A percentile compares a stretch with the other conserved stretches of the same genome.
Evolutionary conservation across 2,888 invertebrate species (phyloP).

Genomic region (Cheilosia vulpina): DNA sequence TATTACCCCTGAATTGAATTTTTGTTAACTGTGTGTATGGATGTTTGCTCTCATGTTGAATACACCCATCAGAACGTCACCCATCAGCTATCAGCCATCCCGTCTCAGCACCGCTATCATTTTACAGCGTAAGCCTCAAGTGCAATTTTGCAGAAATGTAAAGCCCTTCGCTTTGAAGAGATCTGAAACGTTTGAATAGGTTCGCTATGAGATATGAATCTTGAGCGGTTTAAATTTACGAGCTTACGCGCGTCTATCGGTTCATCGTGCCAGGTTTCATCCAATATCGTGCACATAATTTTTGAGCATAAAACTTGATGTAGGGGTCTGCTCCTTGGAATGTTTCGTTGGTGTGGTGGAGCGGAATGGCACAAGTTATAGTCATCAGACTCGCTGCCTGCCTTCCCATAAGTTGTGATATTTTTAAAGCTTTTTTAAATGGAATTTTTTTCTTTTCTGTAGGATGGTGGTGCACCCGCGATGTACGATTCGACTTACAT

Average conservation of each 20-base stretch:
- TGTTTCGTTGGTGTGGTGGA: too few relatives aligned
- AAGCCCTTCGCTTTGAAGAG: constrained; percentile 1
- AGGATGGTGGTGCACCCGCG: background rate
- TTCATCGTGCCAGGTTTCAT: constrained; percentile 21
- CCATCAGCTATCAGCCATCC: too few relatives aligned
- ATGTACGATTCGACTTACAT: constrained; percentile 25
- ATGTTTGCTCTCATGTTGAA: background rate
- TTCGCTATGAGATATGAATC: constrained; percentile 67
- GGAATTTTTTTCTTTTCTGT: background rate
- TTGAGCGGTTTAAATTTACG: constrained; percentile 48
- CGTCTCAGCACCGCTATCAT: constrained; percentile 14
- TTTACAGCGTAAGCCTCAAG: constrained; percentile 20
- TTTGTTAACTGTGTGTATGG: background rate
- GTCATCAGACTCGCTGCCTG: constrained; percentile 20
- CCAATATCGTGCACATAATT: too few relatives aligned
- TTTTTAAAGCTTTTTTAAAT: constrained; percentile 57
- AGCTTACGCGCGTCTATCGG: constrained; percentile 49
- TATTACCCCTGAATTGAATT: constrained; percentile 35
- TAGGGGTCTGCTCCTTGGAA: too few relatives aligned
- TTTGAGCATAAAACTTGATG: too few relatives aligned
- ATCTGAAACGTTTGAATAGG: constrained; percentile 36
- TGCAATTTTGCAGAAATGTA: constrained; percentile 14
- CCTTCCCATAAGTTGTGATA: constrained; percentile 18
- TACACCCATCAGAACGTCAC: too few relatives aligned
- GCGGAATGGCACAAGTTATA: background rate